phyloP scores from a whole-genome alignment of 2,797 vertebrate species.

The Leuciscus waleckii region DNA sequence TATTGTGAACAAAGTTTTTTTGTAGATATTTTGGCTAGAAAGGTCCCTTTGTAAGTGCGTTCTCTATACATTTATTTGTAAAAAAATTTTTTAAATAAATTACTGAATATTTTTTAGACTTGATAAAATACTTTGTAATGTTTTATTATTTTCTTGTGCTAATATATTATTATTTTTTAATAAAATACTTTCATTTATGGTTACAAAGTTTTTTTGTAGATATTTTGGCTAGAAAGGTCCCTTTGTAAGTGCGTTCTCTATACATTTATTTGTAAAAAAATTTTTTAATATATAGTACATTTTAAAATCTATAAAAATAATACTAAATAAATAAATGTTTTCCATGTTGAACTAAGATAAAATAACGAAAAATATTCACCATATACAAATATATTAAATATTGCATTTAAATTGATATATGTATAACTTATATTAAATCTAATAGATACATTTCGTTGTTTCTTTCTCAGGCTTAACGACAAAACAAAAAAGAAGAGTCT shows the following conservation, averaged over 20 bases:
- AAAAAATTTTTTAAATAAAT: no score
- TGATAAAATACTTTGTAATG: background rate
- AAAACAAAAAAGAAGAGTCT: constrained; percentile 84
- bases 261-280: background rate
- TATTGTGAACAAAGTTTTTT: background rate
- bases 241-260: background rate
- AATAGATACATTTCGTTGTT: background rate
- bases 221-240: background rate
- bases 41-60: background rate
- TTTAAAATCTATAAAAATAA: no score
- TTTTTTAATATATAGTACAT: background rate
- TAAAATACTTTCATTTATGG: background rate
- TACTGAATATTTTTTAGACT: background rate
- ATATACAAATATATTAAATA: no score
- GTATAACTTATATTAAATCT: background rate
- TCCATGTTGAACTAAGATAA: no score
- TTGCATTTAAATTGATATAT: background rate
- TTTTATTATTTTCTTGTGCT: background rate
- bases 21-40: background rate
- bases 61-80: background rate
- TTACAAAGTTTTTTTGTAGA: background rate
- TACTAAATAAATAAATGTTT: no score
- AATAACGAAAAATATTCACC: no score
- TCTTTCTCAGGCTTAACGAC: constrained; percentile 74
- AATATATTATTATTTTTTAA: background rate